A percentile compares a stretch with the other conserved stretches of the same genome.
Evolutionary conservation across 2,113 vertebrate genomes (phyloP).

Genomic region (Tympanuchus pallidicinctus): DNA sequence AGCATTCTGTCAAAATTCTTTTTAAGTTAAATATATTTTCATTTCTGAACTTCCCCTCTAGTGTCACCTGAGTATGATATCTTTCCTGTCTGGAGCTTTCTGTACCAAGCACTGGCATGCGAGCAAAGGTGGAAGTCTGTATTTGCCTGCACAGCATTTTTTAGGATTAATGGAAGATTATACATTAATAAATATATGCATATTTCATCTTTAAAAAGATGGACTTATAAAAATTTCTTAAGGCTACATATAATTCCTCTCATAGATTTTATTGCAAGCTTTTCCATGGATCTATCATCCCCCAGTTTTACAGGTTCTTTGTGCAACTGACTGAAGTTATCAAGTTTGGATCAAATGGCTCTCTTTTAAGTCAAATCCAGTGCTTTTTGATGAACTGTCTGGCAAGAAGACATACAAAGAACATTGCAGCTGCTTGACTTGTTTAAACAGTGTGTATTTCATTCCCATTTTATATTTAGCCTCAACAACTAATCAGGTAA

Average conservation of each 20-base stretch:
- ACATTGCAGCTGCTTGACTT: not conserved
- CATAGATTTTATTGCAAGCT: not conserved
- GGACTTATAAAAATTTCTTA: not conserved
- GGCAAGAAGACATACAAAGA: not conserved
- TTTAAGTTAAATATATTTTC: not conserved
- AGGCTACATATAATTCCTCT: not conserved
- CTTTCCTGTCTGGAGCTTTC: not conserved
- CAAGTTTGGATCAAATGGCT: not conserved
- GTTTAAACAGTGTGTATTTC: not conserved
- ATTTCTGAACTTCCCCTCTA: not conserved
- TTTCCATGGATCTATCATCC: not conserved
- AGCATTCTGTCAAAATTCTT: not conserved
- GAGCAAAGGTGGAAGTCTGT: not conserved
- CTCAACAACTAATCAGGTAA: not conserved
- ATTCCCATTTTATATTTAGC: not conserved
- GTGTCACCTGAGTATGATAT: not conserved
- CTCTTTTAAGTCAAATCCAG: not conserved
- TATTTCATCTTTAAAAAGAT: not conserved
- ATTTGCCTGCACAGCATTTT: not conserved
- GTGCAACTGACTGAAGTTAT: not conserved
- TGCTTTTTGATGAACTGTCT: not conserved
- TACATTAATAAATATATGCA: not conserved
- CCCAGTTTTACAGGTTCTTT: not conserved
- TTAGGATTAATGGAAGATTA: not conserved
- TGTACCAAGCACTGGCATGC: not conserved